phyloP scores from a whole-genome alignment of 2,888 invertebrate genomes.

The Spodoptera exigua region DNA sequence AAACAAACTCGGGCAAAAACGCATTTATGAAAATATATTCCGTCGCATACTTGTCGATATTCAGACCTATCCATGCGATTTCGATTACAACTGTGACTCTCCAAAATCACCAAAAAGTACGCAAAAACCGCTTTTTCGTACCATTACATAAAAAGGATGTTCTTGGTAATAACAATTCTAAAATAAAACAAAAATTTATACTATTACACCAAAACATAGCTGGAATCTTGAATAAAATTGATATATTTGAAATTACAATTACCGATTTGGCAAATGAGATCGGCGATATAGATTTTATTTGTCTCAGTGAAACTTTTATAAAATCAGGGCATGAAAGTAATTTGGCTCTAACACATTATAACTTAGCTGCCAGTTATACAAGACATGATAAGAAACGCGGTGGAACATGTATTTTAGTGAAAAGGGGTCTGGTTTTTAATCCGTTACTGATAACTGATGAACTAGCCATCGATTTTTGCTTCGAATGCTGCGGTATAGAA shows the following conservation, averaged over 20 bases:
- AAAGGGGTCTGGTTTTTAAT: not conserved
- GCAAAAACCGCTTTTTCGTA: not conserved
- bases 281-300: conserved; percentile 9
- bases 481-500: conserved; percentile 3
- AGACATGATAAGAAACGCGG: not conserved
- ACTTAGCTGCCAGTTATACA: conserved; percentile 3
- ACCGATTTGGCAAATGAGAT: not conserved
- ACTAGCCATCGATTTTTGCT: conserved; percentile 1
- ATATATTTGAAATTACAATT: conserved; percentile 1
- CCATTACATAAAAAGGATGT: too few species aligned
- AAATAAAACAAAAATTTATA: not conserved
- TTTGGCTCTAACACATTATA: conserved; percentile 1
- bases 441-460: not conserved
- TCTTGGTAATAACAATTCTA: not conserved
- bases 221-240: not conserved
- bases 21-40: conserved; percentile 5
- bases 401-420: conserved; percentile 1
- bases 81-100: not conserved
- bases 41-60: conserved; percentile 4
- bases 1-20: conserved; percentile 5
- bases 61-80: not conserved
- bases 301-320: conserved; percentile 11
- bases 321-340: conserved; percentile 12
- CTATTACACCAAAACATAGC: conserved; percentile 2
- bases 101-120: not conserved